Evolutionary conservation across 2,797 vertebrate species (phyloP).

Genomic region (Hephaestus fuliginosus): DNA sequence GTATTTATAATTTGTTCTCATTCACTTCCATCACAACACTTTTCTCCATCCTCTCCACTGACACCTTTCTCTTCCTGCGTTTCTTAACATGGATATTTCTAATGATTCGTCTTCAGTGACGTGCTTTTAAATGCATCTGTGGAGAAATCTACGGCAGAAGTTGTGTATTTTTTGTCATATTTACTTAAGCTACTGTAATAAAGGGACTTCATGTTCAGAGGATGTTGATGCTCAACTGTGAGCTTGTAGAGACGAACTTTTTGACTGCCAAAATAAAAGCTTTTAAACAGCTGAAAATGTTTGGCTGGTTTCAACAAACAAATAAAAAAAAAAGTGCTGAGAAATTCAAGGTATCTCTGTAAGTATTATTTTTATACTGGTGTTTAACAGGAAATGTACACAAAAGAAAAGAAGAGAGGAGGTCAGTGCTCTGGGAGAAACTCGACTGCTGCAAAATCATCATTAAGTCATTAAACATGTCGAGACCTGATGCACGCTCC

Average conservation of each 20-base stretch:
- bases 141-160: no score
- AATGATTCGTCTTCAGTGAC: neutral
- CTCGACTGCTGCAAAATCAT: slow-evolving; percentile 59
- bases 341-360: slow-evolving; percentile 19
- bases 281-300: slow-evolving; percentile 13
- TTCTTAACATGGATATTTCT: slow-evolving; percentile 19
- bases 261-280: no score
- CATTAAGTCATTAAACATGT: slow-evolving; percentile 77
- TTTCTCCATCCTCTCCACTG: neutral
- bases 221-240: no score
- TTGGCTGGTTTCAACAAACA: slow-evolving; percentile 16
- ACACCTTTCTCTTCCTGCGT: slow-evolving; percentile 16
- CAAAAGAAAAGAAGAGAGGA: slow-evolving; percentile 51
- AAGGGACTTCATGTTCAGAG: no score
- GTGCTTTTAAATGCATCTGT: no score
- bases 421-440: slow-evolving; percentile 64
- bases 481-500: slow-evolving; percentile 60
- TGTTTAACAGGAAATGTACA: slow-evolving; percentile 34
- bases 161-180: neutral
- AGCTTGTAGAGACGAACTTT: no score
- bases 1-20: neutral
- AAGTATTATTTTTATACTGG: neutral
- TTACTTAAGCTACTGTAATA: neutral
- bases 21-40: neutral
- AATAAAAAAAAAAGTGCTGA: neutral